Base-by-base conservation (phyloP, 2,797 vertebrate genomes). In the Gambusia yucatana region DNA sequence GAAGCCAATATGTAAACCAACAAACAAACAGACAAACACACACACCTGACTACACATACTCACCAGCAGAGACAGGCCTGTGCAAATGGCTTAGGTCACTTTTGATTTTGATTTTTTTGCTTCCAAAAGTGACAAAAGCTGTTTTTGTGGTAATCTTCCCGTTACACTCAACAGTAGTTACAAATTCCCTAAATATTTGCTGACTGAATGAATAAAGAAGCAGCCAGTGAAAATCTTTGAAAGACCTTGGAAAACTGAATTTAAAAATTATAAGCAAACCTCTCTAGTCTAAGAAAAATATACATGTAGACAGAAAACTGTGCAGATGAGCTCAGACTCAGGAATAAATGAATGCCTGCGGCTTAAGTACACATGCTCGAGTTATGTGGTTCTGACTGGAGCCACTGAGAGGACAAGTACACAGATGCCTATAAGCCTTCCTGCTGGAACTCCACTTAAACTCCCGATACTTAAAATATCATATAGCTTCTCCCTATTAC, bases 391-490 rank as follows among this genome's bases (percentile, higher is more conserved):
- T 87, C 75, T 86, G 75, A 81, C 80, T 85, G 83, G 86, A 77
- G 88, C 91, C 89, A 89, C 73, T 4, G 82, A 89, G 87, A 94
- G 90, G 91, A 90, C 82, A 41, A 83, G 81, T 4, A 39, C 70
- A 30, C 67, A 16, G 52, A 82, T 88, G 88, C 87, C 91, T 89
- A 57, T 70, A 3, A 90, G 90, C 86, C 83, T 91, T 91, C 85
- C 89, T 92, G 87, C 77, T 48, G 47, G 81, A 92, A 69, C 77
- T 85, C 81, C 81, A 72, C 16, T 1, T 83, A 81, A 87, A 83
- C 79, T 72, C 78, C 57, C 48, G 63, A 39, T 71, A 76, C 82
- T 75, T 22, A 16, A 72, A 82, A 80, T 81, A 78, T 86, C 83
- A 77, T 82, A 82, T 55, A 0, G 77, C 82, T 87, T 75, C 75